phyloP scores from a whole-genome alignment of 2,888 invertebrate species.

The Sialis fuliginosa region DNA sequence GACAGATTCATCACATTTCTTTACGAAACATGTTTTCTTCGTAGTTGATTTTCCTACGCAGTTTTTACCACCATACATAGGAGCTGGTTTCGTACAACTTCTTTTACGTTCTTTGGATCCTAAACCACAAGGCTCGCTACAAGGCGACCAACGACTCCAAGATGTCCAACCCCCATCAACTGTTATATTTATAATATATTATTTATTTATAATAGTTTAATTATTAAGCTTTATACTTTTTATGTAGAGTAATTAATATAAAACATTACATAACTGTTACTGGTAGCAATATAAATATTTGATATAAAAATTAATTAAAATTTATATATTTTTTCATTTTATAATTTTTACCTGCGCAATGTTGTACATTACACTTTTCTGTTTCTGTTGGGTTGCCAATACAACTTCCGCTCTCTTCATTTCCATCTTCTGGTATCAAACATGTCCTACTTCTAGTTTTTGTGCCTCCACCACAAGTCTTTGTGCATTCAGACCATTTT shows the following conservation, averaged over 20 bases:
- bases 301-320: too few species aligned
- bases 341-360: neutral
- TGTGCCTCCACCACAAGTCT: neutral
- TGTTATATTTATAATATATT: too few species aligned
- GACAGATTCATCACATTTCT: neutral
- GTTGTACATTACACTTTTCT: neutral
- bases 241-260: too few species aligned
- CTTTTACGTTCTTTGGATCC: slow-evolving; percentile 17
- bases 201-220: too few species aligned
- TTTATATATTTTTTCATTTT: too few species aligned
- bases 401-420: neutral
- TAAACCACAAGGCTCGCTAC: slow-evolving; percentile 21
- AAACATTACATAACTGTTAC: too few species aligned
- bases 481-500: neutral
- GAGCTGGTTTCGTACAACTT: slow-evolving; percentile 19
- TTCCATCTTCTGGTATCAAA: neutral
- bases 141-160: slow-evolving; percentile 22
- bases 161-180: slow-evolving; percentile 20
- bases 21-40: neutral
- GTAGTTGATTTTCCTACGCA: slow-evolving; percentile 17
- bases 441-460: neutral
- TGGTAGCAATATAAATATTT: too few species aligned
- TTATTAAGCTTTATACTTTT: too few species aligned
- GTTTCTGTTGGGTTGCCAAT: neutral
- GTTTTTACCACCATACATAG: slow-evolving; percentile 21